These are phyloP conservation scores for Galendromus occidentalis DNA, from an alignment of 1,140 invertebrate species.

Conservation along the genomic window DNA sequence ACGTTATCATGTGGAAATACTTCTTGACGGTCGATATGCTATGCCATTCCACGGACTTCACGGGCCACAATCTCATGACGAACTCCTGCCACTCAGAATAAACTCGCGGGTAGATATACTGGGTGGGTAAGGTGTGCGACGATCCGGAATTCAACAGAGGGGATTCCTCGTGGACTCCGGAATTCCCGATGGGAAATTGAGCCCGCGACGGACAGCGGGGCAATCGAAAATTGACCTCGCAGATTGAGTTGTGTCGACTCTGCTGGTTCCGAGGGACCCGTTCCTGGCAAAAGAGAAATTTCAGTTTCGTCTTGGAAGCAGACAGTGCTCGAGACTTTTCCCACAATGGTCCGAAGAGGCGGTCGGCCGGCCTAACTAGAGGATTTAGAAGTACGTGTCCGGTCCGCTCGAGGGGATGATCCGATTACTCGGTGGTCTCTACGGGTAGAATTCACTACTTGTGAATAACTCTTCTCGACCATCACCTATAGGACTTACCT, in stretches of 20 bases:
- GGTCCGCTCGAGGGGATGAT: no score
- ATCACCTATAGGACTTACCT: background rate
- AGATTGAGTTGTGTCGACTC: background rate
- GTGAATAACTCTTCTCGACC: no score
- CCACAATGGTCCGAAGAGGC: no score
- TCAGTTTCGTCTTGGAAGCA: no score
- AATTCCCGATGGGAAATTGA: background rate
- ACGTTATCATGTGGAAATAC: conserved; percentile 24
- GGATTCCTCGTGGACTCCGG: background rate
- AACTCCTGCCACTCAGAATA: conserved; percentile 26
- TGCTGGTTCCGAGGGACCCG: no score
- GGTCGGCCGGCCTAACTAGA: no score
- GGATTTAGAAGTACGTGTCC: no score
- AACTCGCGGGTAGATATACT: background rate
- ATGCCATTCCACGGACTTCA: conserved; percentile 31
- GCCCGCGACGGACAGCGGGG: background rate
- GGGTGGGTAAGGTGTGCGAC: background rate
- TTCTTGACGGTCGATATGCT: conserved; percentile 27
- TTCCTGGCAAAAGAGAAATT: no score
- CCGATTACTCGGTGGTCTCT: no score
- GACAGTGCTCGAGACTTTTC: no score
- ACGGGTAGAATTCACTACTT: no score
- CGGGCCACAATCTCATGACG: conserved; percentile 32
- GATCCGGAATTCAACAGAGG: background rate
- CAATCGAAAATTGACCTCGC: background rate